Base-by-base conservation (phyloP, 2,113 vertebrate species). In the Octodon degus region DNA sequence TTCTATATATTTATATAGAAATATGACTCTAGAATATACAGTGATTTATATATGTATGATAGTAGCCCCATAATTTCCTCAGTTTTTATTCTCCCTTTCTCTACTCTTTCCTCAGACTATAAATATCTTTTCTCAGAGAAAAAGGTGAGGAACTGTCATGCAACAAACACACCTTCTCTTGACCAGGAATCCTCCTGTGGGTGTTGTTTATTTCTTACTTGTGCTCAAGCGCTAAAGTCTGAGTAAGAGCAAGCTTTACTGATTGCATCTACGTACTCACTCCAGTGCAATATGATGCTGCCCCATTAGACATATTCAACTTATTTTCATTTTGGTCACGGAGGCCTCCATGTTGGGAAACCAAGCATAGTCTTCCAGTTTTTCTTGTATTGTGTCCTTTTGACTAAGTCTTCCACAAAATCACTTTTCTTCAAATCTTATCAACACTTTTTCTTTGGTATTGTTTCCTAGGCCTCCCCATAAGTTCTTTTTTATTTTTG, bases 391-490 rank as follows among this genome's bases (percentile, higher is more conserved):
- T 53, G 4, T 80, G 5, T 43, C 19, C 34, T 91, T 91, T 47
- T 60, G 24, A 62, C 16, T 47, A n/a, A 60, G 8, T 50, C 13
- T 89, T 91, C 14, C 14, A 58, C 72, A 65, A 72, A 74, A 80
- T 85, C 22, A 62, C 25, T 93, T 92, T 63, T 55, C 37, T n/a
- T 96, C 81, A 22, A 70, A 74, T 81, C 9, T 72, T 77, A 86
- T 60, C 1, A 53, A 67, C 2, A 40, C 86, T 91, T 17, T 34
- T 68, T 25, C 53, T 79, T 79, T 79, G 76, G 16, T 24, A 2
- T 67, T 68, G 2, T 47, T 93, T 68, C 22, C n/a, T 30, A 67
- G 10, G 1, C 1, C 67, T 8, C 3, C 91, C 30, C 12, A n/a
- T 67, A 27, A 72, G 3, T 86, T 91, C 17, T 27, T 27, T 50